Base-by-base conservation (phyloP, 2,888 invertebrate species). In the Xanthorhoe designata region DNA sequence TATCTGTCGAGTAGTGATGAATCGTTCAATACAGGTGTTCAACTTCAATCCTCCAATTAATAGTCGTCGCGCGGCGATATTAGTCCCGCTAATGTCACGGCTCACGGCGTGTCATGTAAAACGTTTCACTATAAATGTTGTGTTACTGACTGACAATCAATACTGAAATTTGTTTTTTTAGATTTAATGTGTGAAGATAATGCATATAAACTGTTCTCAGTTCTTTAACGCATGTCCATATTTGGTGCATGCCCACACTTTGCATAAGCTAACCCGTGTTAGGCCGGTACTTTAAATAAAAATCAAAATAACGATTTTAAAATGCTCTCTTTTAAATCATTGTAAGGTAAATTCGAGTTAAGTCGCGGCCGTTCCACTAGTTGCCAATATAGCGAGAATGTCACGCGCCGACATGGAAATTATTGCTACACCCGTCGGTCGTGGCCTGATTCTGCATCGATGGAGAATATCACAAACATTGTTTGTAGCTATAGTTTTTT, bases 361-460 rank as follows among this genome's bases (percentile, higher is more conserved):
- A 47, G 6, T 8, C 47, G 8, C 47, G 15, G 5, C 4, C 6
- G 15, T n/a, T 47, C 47, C 5, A 15, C 47, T 47, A 47, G 15
- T 17, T 17, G 17, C 47, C 47, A 47, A 47, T 47, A 47, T 17
- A 47, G 47, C 60, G 24, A 52, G 42, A 60, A 60, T 52, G 60
- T 60, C 52, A 60, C 60, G 42, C 42, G 52, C 42, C 35, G 50
- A 60, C 60, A 60, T 42, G 60, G 60, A 52, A 60, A 60, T 60
- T 60, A 60, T 60, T 60, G 24, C 59, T 9, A 47, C 47, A 45
- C 15, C 38, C 38, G 38, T 17, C 47, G 17, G 47, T 7, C 8
- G 47, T 15, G 17, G 47, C 15, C 47, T 47, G 47, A 47, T 47
- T 47, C 47, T 47, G 15, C 3, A 35, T 8, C 9, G 38, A 10